Conservation (phyloP, 2,113 vertebrate species). For the Indicator maculatus region DNA sequence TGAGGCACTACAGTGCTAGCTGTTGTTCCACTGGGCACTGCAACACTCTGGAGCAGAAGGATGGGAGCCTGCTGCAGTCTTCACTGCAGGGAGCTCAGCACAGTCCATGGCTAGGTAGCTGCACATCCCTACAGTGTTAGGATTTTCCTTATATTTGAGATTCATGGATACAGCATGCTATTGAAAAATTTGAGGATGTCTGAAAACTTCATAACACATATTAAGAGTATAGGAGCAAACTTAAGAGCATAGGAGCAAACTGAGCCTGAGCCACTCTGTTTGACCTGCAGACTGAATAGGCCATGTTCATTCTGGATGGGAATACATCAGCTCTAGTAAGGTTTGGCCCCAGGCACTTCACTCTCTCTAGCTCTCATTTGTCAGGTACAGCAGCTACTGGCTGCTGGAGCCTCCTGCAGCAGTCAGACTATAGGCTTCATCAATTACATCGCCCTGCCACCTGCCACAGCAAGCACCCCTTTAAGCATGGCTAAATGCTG, state of each 20-base stretch:
- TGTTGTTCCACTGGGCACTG: neutral
- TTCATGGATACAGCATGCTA: neutral
- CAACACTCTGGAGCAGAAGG: neutral
- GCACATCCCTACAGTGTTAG: accelerated
- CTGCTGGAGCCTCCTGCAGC: neutral
- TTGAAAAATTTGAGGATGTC: neutral
- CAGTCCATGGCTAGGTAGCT: neutral
- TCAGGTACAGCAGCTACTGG: neutral
- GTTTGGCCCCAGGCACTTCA: neutral
- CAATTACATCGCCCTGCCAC: neutral
- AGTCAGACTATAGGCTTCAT: neutral
- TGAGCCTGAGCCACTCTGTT: neutral
- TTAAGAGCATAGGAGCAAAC: accelerated
- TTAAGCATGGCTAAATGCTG: conserved; percentile 11
- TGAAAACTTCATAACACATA: neutral
- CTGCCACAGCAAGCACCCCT: conserved; percentile 18
- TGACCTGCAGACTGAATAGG: neutral
- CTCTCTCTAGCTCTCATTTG: neutral
- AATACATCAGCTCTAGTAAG: neutral
- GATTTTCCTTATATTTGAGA: neutral
- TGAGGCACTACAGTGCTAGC: accelerated
- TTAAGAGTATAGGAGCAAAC: accelerated
- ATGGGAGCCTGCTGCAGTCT: accelerated
- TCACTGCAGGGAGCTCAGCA: neutral
- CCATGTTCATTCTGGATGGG: neutral